Evolutionary conservation across 1,140 invertebrate species (phyloP).

Genomic region (Drosophila orena): DNA sequence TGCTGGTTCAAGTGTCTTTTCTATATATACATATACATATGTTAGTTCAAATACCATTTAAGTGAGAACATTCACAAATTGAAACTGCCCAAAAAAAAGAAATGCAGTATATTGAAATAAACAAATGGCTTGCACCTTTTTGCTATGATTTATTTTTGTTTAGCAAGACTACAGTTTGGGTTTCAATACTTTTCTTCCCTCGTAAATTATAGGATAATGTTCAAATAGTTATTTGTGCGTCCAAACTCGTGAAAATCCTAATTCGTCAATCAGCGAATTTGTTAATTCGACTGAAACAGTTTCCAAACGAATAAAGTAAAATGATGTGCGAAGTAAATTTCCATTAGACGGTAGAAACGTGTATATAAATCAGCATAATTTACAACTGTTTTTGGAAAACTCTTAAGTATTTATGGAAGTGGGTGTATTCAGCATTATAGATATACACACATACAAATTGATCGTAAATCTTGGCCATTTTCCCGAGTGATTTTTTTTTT

Average conservation of each 20-base stretch:
- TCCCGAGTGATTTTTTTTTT: background rate
- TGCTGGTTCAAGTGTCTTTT: slow-evolving; percentile 12
- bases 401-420: slow-evolving; percentile 30
- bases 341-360: slow-evolving; percentile 16
- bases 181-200: background rate
- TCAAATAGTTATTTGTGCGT: slow-evolving; percentile 19
- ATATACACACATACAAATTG: slow-evolving; percentile 57
- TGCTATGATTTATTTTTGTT: background rate
- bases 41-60: slow-evolving; percentile 1
- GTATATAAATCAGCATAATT: slow-evolving; percentile 42
- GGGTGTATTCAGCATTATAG: slow-evolving; percentile 16
- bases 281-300: slow-evolving; percentile 30
- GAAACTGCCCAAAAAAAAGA: slow-evolving; percentile 11
- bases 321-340: slow-evolving; percentile 41
- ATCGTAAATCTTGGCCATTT: slow-evolving; percentile 64
- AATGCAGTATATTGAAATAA: slow-evolving; percentile 10
- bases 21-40: slow-evolving; percentile 1
- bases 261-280: slow-evolving; percentile 16
- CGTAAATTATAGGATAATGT: slow-evolving; percentile 3
- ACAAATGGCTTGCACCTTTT: slow-evolving; percentile 1
- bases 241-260: slow-evolving; percentile 1
- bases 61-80: slow-evolving; percentile 12
- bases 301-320: slow-evolving; percentile 22
- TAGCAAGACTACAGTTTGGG: no score
- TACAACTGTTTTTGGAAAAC: slow-evolving; percentile 40